Conservation (phyloP, 2,113 vertebrate genomes). For the Cromileptes altivelis region DNA sequence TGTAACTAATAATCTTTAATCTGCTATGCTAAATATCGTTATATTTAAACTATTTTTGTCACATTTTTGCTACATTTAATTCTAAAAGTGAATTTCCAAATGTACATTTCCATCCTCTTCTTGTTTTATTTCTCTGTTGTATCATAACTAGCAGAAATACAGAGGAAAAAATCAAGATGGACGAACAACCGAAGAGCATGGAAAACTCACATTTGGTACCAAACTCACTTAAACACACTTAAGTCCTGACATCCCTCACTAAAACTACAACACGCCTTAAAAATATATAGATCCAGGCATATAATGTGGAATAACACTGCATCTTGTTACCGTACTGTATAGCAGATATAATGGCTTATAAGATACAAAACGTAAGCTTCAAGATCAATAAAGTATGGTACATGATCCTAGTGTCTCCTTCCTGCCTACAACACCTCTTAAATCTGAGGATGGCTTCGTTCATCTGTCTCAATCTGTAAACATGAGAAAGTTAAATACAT, state of each 20-base stretch:
- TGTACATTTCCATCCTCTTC: conserved; percentile 18
- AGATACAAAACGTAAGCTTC: conserved; percentile 48
- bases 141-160: not conserved
- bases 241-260: conserved; percentile 46
- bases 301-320: conserved; percentile 55
- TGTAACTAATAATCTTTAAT: not conserved
- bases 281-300: conserved; percentile 58
- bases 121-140: conserved; percentile 1
- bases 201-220: conserved; percentile 23
- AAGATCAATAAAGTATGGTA: conserved; percentile 33
- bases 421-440: not conserved
- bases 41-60: not conserved
- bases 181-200: not conserved
- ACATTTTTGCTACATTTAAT: conserved; percentile 12
- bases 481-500: conserved; percentile 30
- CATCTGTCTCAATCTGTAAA: conserved; percentile 30
- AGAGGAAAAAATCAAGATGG: conserved; percentile 3
- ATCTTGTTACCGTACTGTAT: conserved; percentile 41
- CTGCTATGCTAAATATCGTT: conserved; percentile 11
- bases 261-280: conserved; percentile 49
- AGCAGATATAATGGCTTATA: conserved; percentile 55
- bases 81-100: conserved; percentile 27
- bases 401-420: not conserved
- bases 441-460: not conserved
- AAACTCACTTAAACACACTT: conserved; percentile 15